Conservation (phyloP, 2,797 vertebrate genomes). For the Numenius phaeopus region DNA sequence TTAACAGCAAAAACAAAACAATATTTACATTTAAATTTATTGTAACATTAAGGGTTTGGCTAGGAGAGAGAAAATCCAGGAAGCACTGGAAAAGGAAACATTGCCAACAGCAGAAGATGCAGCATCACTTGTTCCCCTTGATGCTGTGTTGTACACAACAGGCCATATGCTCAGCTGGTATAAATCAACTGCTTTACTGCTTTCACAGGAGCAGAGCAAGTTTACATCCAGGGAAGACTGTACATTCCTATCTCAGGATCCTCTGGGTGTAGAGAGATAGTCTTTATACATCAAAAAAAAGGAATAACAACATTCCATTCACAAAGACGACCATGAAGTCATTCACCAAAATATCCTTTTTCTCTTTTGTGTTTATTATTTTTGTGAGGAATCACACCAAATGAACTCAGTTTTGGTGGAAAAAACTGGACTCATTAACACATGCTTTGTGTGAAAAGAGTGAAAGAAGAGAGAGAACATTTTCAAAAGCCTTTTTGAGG, state of each 20-base stretch:
- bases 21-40: constrained; percentile 67
- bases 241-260: neutral
- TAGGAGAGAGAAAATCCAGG: constrained; percentile 25
- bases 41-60: constrained; percentile 16
- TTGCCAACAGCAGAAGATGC: constrained; percentile 33
- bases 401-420: neutral
- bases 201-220: neutral
- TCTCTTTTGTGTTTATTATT: neutral
- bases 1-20: constrained; percentile 46
- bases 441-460: neutral
- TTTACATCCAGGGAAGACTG: neutral
- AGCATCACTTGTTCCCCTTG: neutral
- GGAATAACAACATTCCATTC: neutral
- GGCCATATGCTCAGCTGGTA: neutral
- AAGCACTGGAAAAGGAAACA: neutral
- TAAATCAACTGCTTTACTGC: constrained; percentile 24
- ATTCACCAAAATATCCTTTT: neutral
- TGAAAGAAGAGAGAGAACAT: neutral
- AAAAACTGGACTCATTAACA: neutral
- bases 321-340: neutral
- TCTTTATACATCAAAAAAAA: neutral
- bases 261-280: neutral
- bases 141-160: neutral
- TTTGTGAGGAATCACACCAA: neutral
- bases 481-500: neutral